Base-by-base conservation (phyloP, 2,113 vertebrate species). In the Menidia beryllina region DNA sequence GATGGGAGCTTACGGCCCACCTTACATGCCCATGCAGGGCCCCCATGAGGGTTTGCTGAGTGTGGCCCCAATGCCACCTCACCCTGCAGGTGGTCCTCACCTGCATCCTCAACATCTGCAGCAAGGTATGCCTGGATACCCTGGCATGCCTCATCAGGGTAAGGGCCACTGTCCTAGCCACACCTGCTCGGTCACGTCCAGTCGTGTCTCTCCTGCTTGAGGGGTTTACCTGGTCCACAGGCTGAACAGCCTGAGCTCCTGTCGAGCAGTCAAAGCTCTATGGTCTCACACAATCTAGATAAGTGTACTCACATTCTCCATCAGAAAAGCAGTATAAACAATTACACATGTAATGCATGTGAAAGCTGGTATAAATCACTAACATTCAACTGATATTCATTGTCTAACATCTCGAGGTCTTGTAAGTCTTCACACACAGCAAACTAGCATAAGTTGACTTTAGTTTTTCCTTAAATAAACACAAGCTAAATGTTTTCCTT, bases 41-140 rank as follows among this genome's bases (percentile, higher is more conserved):
- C 95, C 96, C 93, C 93, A 96, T 95, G 98, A 99, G 95, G 97
- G 98, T 94, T 96, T 98, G 95, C 93, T 98, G 96, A 96, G 96
- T 93, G 96, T 99, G 96, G 94, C 96, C 92, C 94, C 96, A 96
- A 97, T 98, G 96, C 93, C 95, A 92, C 95, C 96, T 95, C 95
- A 97, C 95, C 94, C 93, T 91, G 94, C 94, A 94, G 97, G 97
- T 96, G 95, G 95, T 88, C 56, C 86, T 82, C 93, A 94, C 86
- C 94, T 97, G 93, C 93, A 94, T 93, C 96, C 85, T 81, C 93
- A 96, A 91, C 97, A 97, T 94, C 95, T 97, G 91, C 95, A 94
- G 82, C 95, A 95, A 94, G 95, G 96, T 94, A 95, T 99, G 93
- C 95, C 95, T 67, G 96, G 95, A 90, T 96, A 97, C 91, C 95